phyloP scores from a whole-genome alignment of 2,797 vertebrate species.

The Neostethus bicornis region DNA sequence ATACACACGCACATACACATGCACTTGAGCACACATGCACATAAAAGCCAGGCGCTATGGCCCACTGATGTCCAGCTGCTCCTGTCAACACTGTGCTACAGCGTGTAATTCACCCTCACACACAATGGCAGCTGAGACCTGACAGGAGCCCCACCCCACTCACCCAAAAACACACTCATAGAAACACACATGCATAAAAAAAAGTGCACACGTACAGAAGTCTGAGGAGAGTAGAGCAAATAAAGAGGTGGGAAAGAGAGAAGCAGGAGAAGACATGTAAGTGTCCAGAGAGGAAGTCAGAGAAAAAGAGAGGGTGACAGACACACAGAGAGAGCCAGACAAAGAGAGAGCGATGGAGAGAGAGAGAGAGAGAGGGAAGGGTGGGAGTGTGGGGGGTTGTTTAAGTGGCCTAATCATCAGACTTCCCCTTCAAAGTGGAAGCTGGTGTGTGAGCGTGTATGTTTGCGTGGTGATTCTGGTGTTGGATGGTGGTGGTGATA shows the following conservation, averaged over 20 bases:
- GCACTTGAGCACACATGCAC: slow-evolving; percentile 9
- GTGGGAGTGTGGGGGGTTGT: slow-evolving; percentile 40
- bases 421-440: slow-evolving; percentile 68
- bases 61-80: slow-evolving; percentile 94
- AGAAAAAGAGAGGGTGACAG: slow-evolving; percentile 37
- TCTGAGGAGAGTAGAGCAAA: slow-evolving; percentile 22
- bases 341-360: slow-evolving; percentile 54
- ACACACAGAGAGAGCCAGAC: slow-evolving; percentile 55
- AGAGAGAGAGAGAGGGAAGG: slow-evolving; percentile 27
- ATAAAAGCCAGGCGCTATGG: slow-evolving; percentile 47
- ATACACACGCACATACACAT: slow-evolving; percentile 18
- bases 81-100: slow-evolving; percentile 93
- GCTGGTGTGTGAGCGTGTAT: slow-evolving; percentile 53
- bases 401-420: slow-evolving; percentile 76
- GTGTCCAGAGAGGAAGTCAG: slow-evolving; percentile 47
- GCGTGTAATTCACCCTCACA: slow-evolving; percentile 87
- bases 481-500: not conserved
- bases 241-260: slow-evolving; percentile 43
- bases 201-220: slow-evolving; percentile 2
- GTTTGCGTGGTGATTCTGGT: slow-evolving; percentile 18
- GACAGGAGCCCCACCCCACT: slow-evolving; percentile 34
- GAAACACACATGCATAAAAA: slow-evolving; percentile 26
- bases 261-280: slow-evolving; percentile 35
- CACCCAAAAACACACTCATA: slow-evolving; percentile 23
- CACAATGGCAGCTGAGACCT: slow-evolving; percentile 88